A percentile compares a stretch with the other conserved stretches of the same genome.
These are phyloP conservation scores for Vultur gryphus DNA, from an alignment of 2,797 vertebrate species.

Conservation along the genomic window DNA sequence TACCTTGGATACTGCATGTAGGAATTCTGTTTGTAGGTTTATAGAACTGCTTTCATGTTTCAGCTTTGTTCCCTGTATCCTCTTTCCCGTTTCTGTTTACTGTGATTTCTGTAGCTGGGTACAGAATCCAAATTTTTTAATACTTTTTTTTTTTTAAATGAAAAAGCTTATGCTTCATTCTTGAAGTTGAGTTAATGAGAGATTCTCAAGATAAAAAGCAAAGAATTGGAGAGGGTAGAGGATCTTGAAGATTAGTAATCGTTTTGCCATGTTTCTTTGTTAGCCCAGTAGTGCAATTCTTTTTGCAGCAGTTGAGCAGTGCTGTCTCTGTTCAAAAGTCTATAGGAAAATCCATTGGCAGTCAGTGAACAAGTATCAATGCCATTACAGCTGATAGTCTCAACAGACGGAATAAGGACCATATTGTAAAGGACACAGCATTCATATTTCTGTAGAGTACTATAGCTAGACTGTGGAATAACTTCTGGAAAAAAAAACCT, in stretches of 20 bases:
- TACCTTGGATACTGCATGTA: background rate
- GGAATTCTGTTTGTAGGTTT: background rate
- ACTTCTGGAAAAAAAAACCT: background rate
- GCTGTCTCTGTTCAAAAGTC: background rate
- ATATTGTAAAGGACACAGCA: background rate
- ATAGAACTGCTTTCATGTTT: background rate
- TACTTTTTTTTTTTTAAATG: background rate
- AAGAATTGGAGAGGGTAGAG: background rate
- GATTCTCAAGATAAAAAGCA: background rate
- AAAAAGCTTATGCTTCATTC: background rate
- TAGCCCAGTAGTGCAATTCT: background rate
- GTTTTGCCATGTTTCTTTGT: background rate
- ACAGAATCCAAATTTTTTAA: background rate
- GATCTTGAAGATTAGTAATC: background rate
- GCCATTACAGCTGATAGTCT: background rate
- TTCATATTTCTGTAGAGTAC: background rate
- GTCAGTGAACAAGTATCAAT: background rate
- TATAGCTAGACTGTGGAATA: background rate
- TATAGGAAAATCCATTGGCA: background rate
- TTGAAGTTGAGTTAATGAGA: background rate
- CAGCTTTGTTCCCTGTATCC: background rate
- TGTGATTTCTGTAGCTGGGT: background rate
- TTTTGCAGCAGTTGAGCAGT: background rate
- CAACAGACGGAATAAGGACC: background rate
- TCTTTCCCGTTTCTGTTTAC: background rate